Evolutionary conservation across 2,113 vertebrate species (phyloP), one percentile per base, ranked within the genome.

Genomic region (Sclerurus mexicanus): DNA sequence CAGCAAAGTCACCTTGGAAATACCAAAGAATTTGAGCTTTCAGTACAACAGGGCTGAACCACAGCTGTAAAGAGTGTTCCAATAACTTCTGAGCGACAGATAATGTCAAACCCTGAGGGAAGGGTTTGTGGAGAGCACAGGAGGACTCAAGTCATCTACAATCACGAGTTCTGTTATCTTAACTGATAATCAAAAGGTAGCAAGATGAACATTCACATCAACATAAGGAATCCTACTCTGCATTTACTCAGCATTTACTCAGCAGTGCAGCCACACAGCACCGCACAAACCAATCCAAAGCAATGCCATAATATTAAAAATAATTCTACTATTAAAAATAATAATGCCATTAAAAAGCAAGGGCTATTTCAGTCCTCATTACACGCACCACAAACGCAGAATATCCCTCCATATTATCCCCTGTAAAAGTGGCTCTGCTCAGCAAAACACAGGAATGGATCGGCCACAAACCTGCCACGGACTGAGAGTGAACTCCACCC

Each of bases 401-500:
- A 40, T 0, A 47, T 18, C 60, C 44, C 55, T 15, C 50, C 31
- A 2, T 27, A 52, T 16, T 2, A 52, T 9, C 33, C 62, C 58
- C 60, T 35, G 1, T 7, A n/a, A 71, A 81, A 55, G 18, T 1
- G 2, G 13, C 67, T 40, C 64, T 31, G 68, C 74, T 39, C 76
- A 58, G 80, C 66, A 74, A 30, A 62, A 10, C 10, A 10, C 30
- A 5, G 21, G 14, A n/a, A 47, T 4, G 25, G 69, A 86, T 15
- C 0, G 0, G 59, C 55, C 37, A 4, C 14, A 5, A 52, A 68
- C 80, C 25, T 1, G 0, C 33, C 7, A 0, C 2, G 75, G 67
- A 66, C 71, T 52, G n/a, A 14, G 63, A 82, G 81, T 12, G 37
- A 92, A 82, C 93, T 89, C 92, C 96, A 94, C 94, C 96, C 85